Evolutionary conservation across 2,113 vertebrate genomes (phyloP).

Genomic region (Neoarius graeffei): DNA sequence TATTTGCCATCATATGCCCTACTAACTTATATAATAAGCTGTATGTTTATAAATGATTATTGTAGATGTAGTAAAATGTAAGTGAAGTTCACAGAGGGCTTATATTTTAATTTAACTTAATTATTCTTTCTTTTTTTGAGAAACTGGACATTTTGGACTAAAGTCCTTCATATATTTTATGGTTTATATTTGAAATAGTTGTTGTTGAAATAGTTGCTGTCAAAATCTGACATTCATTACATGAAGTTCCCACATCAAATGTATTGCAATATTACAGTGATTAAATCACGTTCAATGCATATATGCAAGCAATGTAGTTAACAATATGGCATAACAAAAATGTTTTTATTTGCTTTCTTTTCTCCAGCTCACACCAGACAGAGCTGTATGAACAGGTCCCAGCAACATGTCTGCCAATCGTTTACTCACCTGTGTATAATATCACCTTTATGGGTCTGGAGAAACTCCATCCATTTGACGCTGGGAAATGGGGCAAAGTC

Average conservation of each 20-base stretch:
- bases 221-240: background rate
- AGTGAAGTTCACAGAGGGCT: background rate
- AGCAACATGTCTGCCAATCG: slow-evolving; percentile 79
- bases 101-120: background rate
- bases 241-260: background rate
- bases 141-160: background rate
- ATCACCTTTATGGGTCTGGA: slow-evolving; percentile 96
- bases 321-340: background rate
- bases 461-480: slow-evolving; percentile 93
- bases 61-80: background rate
- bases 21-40: background rate
- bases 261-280: background rate
- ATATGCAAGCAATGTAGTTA: background rate
- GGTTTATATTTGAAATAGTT: background rate
- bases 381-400: slow-evolving; percentile 79
- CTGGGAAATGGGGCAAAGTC: slow-evolving; percentile 96
- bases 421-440: slow-evolving; percentile 93
- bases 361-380: slow-evolving; percentile 78
- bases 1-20: background rate
- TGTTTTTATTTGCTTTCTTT: background rate
- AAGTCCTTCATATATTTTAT: background rate
- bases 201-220: background rate
- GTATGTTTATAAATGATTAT: background rate
- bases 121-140: background rate
- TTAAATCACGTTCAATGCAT: background rate